Evolutionary conservation across 2,113 vertebrate genomes (phyloP).

Genomic region (Anoura caudifer): DNA sequence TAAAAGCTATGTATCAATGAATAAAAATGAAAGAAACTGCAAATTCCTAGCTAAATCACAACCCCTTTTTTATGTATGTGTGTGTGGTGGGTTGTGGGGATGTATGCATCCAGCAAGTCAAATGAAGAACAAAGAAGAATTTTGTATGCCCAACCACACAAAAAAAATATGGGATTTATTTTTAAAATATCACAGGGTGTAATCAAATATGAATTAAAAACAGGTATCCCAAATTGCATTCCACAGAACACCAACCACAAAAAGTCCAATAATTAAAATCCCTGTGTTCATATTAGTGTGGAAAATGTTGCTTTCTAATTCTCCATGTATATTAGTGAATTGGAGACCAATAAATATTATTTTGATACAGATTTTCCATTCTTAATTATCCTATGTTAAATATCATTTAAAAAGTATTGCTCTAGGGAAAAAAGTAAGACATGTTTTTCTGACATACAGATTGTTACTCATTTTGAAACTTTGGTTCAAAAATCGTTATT

Average conservation of each 20-base stretch:
- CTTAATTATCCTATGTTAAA: neutral
- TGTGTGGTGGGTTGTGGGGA: neutral
- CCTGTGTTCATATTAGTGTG: neutral
- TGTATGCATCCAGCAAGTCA: neutral
- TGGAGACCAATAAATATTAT: neutral
- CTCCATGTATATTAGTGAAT: neutral
- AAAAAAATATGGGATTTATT: neutral
- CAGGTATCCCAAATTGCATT: neutral
- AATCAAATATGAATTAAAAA: neutral
- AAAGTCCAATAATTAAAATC: neutral
- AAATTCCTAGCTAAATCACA: neutral
- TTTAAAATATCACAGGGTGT: neutral
- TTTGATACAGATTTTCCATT: neutral
- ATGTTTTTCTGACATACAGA: neutral
- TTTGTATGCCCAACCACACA: neutral
- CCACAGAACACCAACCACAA: neutral
- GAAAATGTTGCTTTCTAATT: neutral
- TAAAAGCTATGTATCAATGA: conserved; percentile 5
- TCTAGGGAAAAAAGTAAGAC: neutral
- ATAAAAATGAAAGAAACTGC: neutral
- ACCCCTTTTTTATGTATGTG: fast-evolving
- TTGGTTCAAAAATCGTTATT: neutral
- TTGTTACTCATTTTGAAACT: neutral
- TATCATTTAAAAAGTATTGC: neutral
- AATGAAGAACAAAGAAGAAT: neutral